Evolutionary conservation across 2,888 invertebrate species (phyloP), one percentile per base, ranked within the genome.

Genomic region (Brachypalpus laphriformis): DNA sequence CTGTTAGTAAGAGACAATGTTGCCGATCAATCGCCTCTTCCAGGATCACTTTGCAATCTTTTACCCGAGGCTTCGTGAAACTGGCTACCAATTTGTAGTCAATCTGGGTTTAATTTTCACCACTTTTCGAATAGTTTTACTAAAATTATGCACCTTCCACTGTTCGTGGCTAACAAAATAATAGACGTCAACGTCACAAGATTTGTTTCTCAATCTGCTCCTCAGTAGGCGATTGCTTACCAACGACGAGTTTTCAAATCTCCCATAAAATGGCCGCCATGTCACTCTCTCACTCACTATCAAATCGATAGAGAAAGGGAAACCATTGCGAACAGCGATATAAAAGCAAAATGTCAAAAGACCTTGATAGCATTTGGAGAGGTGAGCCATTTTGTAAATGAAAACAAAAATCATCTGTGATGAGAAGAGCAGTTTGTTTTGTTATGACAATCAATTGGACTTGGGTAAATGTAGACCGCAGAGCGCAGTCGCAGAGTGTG

Each of bases 371-470:
- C 18, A 11, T 2, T 56, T 31, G 11, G 0, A 20, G 57, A 3
- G 8, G 14, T 20, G n/a, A 72, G 40, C 61, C 51, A 61, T 71
- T 71, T 71, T 20, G 31, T 22, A n/a, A 34, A 63, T 45, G 56
- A 70, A 70, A 70, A 78, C 71, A 77, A 63, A 63, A 54, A 70
- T 54, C 68, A 78, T 78, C 56, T 71, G 63, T n/a, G 22, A 54
- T 20, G 28, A 51, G 28, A 7, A 31, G 31, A 42, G 37, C 45
- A 25, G 22, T 59, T 42, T 49, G 22, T 72, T 59, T 72, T 65
- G 40, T 56, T 51, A 20, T 71, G 57, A 51, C 18, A 59, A 18
- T 25, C n/a, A 8, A 56, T 56, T 61, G 6, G 25, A 51, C 51
- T 61, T 40, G 14, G 42, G 5, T 20, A 40, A 16, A 42, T 9